Base-by-base conservation (phyloP, 2,888 invertebrate genomes). In the Dendrolimus pini region DNA sequence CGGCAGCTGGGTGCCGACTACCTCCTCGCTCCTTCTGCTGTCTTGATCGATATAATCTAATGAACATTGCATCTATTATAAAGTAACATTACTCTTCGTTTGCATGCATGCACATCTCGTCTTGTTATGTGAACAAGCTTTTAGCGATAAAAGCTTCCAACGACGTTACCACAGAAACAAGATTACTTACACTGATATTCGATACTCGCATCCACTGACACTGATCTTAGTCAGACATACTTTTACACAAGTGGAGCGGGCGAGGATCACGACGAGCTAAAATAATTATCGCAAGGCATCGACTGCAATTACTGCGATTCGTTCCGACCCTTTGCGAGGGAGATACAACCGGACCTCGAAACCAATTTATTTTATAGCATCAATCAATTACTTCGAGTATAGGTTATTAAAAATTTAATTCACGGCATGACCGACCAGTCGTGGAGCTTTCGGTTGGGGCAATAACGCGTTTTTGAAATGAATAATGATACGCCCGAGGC, bases 361-460 rank as follows among this genome's bases (percentile, higher is more conserved):
- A 69, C 66, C 77, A 76, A 81, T 85, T 82, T 78, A 83, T 82
- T 83, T 81, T 76, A 83, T 82, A 77, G 72, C 74, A 78, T 84
- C 83, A 84, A 85, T 85, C 85, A 84, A 86, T 88, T 85, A 82
- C 74, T 67, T 64, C 62, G 74, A 76, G 72, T 75, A 74, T 73
- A 74, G 74, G 75, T 79, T 79, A 81, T 82, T 82, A 77, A 83
- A 82, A 78, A 74, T 80, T 82, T 80, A 80, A 83, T 80, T 77
- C 77, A 72, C 71, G 65, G 69, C 70, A 69, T 72, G 70, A 67
- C 68, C 69, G 70, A 67, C 71, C 72, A 76, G 74, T 71, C 72
- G 69, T 65, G 66, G 63, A 64, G 65, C 64, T 70, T 80, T 78
- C 67, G 75, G 72, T 67, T 71, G 67, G 66, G 73, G 80, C 78